These are phyloP conservation scores for Phoeniculus purpureus DNA, from an alignment of 2,797 vertebrate species.

Conservation along the genomic window DNA sequence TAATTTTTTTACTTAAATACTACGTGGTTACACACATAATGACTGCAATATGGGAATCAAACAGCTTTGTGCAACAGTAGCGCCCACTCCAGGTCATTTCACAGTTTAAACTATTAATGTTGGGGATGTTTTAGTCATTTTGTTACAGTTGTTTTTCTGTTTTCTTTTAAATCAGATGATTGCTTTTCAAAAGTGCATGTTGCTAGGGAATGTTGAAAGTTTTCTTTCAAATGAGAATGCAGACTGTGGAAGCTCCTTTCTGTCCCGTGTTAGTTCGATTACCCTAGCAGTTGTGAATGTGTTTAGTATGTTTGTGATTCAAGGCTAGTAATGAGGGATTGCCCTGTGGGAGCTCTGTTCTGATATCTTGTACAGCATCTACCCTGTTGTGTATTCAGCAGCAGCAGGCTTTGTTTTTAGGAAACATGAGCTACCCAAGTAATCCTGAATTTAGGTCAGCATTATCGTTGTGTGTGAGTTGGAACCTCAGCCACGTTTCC, in stretches of 20 bases:
- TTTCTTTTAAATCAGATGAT: not conserved
- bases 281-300: not conserved
- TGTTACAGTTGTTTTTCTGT: not conserved
- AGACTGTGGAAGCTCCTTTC: not conserved
- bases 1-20: not conserved
- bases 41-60: not conserved
- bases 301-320: not conserved
- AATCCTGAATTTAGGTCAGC: conserved; percentile 51
- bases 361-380: not conserved
- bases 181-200: not conserved
- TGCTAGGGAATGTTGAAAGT: not conserved
- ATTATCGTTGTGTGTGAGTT: not conserved
- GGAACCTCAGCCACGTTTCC: not conserved
- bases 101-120: not conserved
- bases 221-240: not conserved
- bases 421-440: conserved; percentile 13
- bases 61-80: not conserved
- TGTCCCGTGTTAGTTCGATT: not conserved
- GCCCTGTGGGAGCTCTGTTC: not conserved
- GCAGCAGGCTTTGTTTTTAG: conserved; percentile 37
- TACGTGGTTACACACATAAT: not conserved
- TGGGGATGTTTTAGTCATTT: not conserved
- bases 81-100: not conserved
- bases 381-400: not conserved
- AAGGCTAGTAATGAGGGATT: not conserved